These are phyloP conservation scores for Sycophila sp. DNA, from an alignment of 1,140 invertebrate species.

Conservation along the genomic window DNA sequence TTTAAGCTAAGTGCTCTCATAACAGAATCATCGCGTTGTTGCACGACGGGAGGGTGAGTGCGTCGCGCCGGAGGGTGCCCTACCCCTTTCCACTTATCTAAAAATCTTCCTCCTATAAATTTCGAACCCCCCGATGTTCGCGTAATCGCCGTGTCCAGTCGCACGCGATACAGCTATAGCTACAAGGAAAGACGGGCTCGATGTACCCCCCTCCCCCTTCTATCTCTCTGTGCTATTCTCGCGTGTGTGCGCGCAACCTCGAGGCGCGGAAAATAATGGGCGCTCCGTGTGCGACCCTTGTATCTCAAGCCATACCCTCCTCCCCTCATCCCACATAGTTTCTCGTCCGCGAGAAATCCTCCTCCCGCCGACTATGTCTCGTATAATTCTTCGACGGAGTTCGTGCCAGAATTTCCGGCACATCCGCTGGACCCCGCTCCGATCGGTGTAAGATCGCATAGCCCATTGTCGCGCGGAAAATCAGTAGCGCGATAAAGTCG, in stretches of 20 bases:
- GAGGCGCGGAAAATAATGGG: conserved; percentile 3
- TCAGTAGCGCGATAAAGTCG: not conserved
- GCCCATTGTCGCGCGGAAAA: not conserved
- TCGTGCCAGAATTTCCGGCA: not conserved
- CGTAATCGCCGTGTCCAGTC: not conserved
- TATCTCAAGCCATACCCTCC: not conserved
- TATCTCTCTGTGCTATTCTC: not conserved
- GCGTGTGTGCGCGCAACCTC: not conserved
- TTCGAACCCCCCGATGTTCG: not conserved
- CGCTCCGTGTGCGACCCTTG: conserved; percentile 15
- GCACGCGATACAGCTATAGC: not conserved
- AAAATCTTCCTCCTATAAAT: conserved; percentile 13
- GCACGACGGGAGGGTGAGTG: too few relatives aligned
- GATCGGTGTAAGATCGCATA: not conserved
- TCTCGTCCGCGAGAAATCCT: not conserved
- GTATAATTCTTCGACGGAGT: not conserved
- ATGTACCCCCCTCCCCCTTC: not conserved
- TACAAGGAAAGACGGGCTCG: not conserved
- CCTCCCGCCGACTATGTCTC: conserved; percentile 2
- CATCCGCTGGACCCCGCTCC: not conserved
- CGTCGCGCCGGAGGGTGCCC: too few relatives aligned
- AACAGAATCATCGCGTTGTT: conserved; percentile 25
- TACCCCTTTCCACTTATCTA: too few relatives aligned
- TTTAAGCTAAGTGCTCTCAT: conserved; percentile 20
- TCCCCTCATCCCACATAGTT: conserved; percentile 18